Base-by-base conservation (phyloP, 2,888 invertebrate species). In the Mesochorus sp. region DNA sequence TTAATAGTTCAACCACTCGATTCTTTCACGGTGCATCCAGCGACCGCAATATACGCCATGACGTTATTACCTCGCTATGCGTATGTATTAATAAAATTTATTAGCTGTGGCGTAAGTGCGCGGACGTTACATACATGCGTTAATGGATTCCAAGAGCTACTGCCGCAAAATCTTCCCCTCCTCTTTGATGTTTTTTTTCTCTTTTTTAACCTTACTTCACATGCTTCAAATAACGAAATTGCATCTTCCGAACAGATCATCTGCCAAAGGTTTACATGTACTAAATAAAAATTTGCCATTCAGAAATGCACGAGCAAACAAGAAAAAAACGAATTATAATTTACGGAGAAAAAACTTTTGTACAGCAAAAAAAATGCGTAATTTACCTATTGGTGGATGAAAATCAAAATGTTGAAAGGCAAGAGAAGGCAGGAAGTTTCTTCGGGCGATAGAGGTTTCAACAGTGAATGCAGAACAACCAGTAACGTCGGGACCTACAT, bases 71-170 rank as follows among this genome's bases (percentile, higher is more conserved):
- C 76, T 83, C 80, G 83, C 82, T 62, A 39, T 83, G 84, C 85
- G 85, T 87, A 87, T 88, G 88, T 86, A 88, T 89, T 88, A 88
- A 88, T 89, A 87, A 88, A 89, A 88, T 89, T 88, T 89, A 89
- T 88, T 88, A 84, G 86, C 81, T 82, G n/a, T n/a, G 82, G 81
- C 67, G 83, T 83, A 80, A 83, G 87, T 85, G 85, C 81, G 85
- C 84, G 79, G 79, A 82, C 78, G 81, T n/a, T n/a, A n/a, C n/a
- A n/a, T 79, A 82, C 76, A 82, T 83, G 82, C 82, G 86, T 87
- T 89, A 89, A 89, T 89, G 89, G 88, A 89, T 89, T 89, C 88
- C 80, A 83, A 87, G 84, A 72, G 61, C 61, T 64, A 67, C 71
- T 44, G 59, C 57, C 53, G 55, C 62, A 76, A 47, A 42, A 67